A percentile compares a stretch with the other conserved stretches of the same genome.
These are phyloP conservation scores for Antechinus flavipes DNA, from an alignment of 2,113 vertebrate genomes.

Conservation along the genomic window DNA sequence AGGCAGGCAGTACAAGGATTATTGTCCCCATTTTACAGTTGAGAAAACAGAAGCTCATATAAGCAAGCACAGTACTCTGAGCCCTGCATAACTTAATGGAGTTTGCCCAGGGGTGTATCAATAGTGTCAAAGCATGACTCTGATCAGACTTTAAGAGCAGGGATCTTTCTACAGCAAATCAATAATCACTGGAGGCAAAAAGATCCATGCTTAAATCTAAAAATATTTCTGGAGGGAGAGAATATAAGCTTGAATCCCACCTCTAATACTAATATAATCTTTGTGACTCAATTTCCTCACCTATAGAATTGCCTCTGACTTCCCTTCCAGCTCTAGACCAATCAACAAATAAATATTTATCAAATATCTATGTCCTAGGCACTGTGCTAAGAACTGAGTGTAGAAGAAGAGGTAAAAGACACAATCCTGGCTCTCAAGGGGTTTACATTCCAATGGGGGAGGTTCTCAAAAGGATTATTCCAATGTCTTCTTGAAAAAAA, in stretches of 20 bases:
- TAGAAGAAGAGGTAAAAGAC: neutral
- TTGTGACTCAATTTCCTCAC: neutral
- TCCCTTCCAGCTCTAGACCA: neutral
- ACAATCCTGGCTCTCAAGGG: too few species aligned
- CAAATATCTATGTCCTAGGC: neutral
- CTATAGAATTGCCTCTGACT: neutral
- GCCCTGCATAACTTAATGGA: neutral
- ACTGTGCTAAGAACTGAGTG: neutral
- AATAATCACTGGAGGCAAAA: neutral
- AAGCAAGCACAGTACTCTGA: neutral
- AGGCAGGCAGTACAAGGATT: neutral
- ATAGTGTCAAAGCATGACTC: neutral
- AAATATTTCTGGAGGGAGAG: neutral
- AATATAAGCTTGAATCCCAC: neutral
- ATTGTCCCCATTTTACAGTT: neutral
- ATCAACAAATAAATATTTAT: neutral
- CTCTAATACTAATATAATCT: neutral
- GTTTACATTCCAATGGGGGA: neutral
- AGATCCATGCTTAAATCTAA: neutral
- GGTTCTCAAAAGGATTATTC: neutral
- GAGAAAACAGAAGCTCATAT: constrained; percentile 9
- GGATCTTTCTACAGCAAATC: neutral
- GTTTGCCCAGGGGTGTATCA: neutral
- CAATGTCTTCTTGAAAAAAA: neutral
- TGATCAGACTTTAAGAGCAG: neutral